Evolutionary conservation across 2,888 invertebrate species (phyloP).

Genomic region (Diloba caeruleocephala): DNA sequence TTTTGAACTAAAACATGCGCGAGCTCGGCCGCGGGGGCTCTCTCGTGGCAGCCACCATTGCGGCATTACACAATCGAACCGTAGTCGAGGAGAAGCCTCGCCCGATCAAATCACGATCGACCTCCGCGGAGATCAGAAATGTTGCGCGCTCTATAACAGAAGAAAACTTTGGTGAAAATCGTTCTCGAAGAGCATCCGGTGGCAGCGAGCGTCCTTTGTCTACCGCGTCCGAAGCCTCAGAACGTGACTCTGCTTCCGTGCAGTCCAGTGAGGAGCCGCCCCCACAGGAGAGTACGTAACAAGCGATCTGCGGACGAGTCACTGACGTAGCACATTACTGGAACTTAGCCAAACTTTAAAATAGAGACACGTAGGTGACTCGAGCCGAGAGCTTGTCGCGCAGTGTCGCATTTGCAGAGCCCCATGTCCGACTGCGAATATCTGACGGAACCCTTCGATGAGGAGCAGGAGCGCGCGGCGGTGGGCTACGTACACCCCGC

Average conservation of each 20-base stretch:
- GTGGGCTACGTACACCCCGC: slow-evolving; percentile 83
- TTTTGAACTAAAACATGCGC: slow-evolving; percentile 87
- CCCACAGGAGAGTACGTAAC: slow-evolving; percentile 86
- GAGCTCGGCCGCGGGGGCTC: slow-evolving; percentile 89
- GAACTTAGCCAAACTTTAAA: slow-evolving; percentile 86
- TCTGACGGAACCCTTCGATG: slow-evolving; percentile 84
- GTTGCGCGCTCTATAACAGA: slow-evolving; percentile 65
- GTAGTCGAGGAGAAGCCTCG: slow-evolving; percentile 75
- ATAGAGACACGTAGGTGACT: slow-evolving; percentile 86
- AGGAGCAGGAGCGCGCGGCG: slow-evolving; percentile 82
- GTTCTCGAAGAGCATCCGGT: slow-evolving; percentile 74
- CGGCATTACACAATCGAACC: slow-evolving; percentile 82
- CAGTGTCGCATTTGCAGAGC: slow-evolving; percentile 85
- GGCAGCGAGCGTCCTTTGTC: slow-evolving; percentile 84
- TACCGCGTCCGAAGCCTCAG: slow-evolving; percentile 85
- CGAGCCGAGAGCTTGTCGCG: slow-evolving; percentile 83
- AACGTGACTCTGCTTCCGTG: slow-evolving; percentile 85
- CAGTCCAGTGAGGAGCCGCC: slow-evolving; percentile 87
- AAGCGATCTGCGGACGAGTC: slow-evolving; percentile 77
- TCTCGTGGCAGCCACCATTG: slow-evolving; percentile 90
- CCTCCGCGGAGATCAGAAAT: slow-evolving; percentile 69
- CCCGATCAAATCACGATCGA: slow-evolving; percentile 72
- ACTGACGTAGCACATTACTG: slow-evolving; percentile 84
- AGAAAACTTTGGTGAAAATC: slow-evolving; percentile 67
- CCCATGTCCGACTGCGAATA: slow-evolving; percentile 88